Evolutionary conservation across 2,888 invertebrate species (phyloP), one percentile per base, ranked within the genome.

Genomic region (Biston stratarius): DNA sequence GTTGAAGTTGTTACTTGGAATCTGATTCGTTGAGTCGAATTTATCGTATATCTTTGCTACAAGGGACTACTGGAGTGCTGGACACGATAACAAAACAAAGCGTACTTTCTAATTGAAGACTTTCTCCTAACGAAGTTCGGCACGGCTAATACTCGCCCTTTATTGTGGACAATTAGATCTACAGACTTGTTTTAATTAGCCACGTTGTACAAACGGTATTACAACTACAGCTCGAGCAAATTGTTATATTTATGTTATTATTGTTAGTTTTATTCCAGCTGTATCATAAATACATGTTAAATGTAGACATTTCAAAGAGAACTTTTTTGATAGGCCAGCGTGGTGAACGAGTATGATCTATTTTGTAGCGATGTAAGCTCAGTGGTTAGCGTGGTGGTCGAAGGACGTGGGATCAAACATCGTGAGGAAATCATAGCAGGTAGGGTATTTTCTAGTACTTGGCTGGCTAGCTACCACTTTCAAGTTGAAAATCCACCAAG

Each of bases 81-180:
- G 78, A 82, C 86, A 83, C 73, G 83, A 86, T 86, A 88, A 87
- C 86, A 83, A 88, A 87, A 88, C 88, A 88, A 87, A 84, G 84
- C 79, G 75, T 75, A 85, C 91, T 91, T 90, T 90, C 90, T 88
- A 90, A 87, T 81, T 82, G 78, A 85, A 86, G 77, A 86, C 89
- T 90, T 90, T 90, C 90, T 85, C 90, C 73, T 76, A 82, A 84
- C 82, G 78, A 86, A 88, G 84, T 86, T 87, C 78, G 83, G 83
- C 80, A 80, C 79, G 81, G 82, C 77, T 84, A 83, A 81, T 81
- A 78, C 79, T 77, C 78, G 85, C 88, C 88, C 88, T 88, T 89
- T 84, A 83, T 84, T 78, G 80, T 77, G 75, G 62, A 80, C 81
- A 85, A 86, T 87, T 86, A 86, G 80, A 79, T 72, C 70, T 74